These are phyloP conservation scores for Corythornis leucogaster DNA, from an alignment of 2,797 vertebrate species.

Conservation along the genomic window DNA sequence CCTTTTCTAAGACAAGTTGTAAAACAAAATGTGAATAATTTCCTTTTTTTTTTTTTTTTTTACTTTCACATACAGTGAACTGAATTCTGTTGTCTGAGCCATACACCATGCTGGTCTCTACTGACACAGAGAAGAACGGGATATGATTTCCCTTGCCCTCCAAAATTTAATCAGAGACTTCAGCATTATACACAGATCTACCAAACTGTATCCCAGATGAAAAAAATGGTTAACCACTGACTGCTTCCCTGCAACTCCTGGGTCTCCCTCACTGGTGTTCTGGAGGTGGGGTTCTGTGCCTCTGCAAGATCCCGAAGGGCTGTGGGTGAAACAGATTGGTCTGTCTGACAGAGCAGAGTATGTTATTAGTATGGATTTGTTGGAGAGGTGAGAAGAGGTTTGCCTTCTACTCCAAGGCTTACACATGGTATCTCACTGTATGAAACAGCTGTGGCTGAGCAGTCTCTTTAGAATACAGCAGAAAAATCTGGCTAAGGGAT, in stretches of 20 bases:
- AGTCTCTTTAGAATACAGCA: background rate
- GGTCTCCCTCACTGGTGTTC: background rate
- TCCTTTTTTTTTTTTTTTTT: background rate
- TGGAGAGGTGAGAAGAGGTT: background rate
- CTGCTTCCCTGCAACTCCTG: background rate
- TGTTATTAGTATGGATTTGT: background rate
- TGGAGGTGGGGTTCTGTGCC: fast-evolving
- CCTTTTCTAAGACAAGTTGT: background rate
- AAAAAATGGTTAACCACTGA: background rate
- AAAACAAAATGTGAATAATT: background rate
- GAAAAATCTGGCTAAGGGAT: background rate
- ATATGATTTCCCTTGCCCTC: background rate
- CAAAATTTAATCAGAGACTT: background rate
- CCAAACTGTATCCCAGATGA: background rate
- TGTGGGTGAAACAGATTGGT: fast-evolving
- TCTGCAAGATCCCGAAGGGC: fast-evolving
- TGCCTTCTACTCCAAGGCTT: background rate
- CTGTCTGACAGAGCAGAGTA: background rate
- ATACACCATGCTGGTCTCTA: background rate
- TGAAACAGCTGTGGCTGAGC: background rate
- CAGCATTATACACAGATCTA: background rate
- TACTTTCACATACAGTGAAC: background rate
- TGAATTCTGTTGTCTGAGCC: background rate
- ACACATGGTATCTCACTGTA: background rate
- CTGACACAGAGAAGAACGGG: background rate